Evolutionary conservation across 2,888 invertebrate species (phyloP), one percentile per base, ranked within the genome.

Genomic region (Orchestes rusci): DNA sequence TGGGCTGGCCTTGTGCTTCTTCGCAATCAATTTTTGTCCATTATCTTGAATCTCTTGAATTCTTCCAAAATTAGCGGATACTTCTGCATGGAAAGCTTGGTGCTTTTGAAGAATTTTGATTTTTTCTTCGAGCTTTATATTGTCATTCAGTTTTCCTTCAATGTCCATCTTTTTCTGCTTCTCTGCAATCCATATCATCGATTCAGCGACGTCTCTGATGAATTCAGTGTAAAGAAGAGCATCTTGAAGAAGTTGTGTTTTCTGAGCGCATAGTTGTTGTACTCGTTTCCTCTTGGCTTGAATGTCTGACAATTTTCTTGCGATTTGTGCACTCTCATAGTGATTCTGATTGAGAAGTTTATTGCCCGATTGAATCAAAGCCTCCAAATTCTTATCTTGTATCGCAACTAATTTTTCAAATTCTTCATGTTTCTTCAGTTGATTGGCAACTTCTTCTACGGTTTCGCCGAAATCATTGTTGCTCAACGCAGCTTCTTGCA

Each of bases 61-160:
- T 42, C 90, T 77, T 13, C 86, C 82, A 56, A 85, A 80, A 71
- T 94, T 90, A 2, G 92, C 91, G 0, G 84, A 78, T 31, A 95
- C 74, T 66, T 95, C 94, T 0, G 93, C 92, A 57, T 93, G 87
- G 73, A 94, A 90, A 0, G 94, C 91, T 69, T 94, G 93, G 67
- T 94, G 92, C 64, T 92, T 93, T 64, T 94, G 91, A 20, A 95
- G 70, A 61, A 89, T 87, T 70, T 92, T 91, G 56, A 97, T 93
- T 70, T 97, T 97, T 60, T 94, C 95, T 61, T 95, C 92, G 2
- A 97, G 72, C 34, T 54, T 52, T 0, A 84, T 83, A 4, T 88
- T 85, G 60, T 87, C 86, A 16, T 77, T 79, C 43, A 78, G 77
- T 51, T 76, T 79, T 4, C 82, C 81, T 63, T 90, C 88, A 0